Conservation (phyloP, 2,888 invertebrate genomes). For the Ernsta delagoae region DNA sequence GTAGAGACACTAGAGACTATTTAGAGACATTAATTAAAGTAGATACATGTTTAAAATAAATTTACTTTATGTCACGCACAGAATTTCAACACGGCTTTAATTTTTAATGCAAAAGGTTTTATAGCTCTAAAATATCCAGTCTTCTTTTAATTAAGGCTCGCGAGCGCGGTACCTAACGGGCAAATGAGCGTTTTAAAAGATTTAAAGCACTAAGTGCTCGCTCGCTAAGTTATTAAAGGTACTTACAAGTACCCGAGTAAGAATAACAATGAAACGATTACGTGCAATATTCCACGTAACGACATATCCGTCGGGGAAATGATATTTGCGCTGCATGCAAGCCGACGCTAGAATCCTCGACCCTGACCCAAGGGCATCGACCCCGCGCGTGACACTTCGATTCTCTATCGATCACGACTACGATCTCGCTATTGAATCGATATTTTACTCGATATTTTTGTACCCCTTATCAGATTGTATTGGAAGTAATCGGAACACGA, state of each 20-base stretch:
- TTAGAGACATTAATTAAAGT: too few species aligned
- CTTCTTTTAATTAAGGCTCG: constrained; percentile 27
- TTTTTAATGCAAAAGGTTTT: constrained; percentile 12
- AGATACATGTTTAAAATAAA: too few species aligned
- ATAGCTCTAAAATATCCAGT: constrained; percentile 18
- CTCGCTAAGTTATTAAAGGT: constrained; percentile 29
- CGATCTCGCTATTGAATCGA: constrained; percentile 71
- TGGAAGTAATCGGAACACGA: constrained; percentile 42
- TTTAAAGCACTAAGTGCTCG: constrained; percentile 24
- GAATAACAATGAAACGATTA: constrained; percentile 75
- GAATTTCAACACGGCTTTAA: not conserved
- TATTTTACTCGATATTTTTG: constrained; percentile 70
- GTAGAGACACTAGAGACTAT: not conserved
- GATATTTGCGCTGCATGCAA: constrained; percentile 69
- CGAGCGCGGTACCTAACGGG: constrained; percentile 9
- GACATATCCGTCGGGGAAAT: constrained; percentile 63
- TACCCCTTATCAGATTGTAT: constrained; percentile 70
- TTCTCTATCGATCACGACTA: constrained; percentile 83
- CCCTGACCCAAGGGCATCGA: constrained; percentile 80
- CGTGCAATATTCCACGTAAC: constrained; percentile 76
- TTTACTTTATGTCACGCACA: not conserved
- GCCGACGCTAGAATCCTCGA: constrained; percentile 70
- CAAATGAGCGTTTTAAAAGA: constrained; percentile 28
- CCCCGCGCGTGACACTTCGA: constrained; percentile 83
- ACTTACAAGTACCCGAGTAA: constrained; percentile 46